Conservation (phyloP, 2,113 vertebrate species). For the Salvelinus fontinalis region DNA sequence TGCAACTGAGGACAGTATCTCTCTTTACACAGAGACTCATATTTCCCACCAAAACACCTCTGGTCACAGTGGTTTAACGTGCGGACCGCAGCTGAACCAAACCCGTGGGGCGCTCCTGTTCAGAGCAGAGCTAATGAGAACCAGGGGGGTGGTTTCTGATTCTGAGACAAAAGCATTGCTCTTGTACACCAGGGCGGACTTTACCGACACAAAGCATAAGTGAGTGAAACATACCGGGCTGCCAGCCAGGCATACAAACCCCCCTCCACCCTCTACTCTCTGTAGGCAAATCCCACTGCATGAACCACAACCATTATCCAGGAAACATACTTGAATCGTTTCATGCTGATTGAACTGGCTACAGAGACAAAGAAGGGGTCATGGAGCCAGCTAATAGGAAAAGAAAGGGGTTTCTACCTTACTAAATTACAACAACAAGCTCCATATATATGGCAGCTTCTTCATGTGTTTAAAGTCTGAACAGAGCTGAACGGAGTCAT, state of each 20-base stretch:
- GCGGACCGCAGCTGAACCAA: background rate
- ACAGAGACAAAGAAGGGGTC: conserved; percentile 28
- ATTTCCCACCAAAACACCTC: conserved; percentile 1
- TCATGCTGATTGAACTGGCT: conserved; percentile 23
- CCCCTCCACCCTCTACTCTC: background rate
- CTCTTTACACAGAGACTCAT: background rate
- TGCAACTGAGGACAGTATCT: background rate
- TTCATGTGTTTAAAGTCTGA: no score
- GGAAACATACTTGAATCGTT: conserved; percentile 13
- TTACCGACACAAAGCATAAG: conserved; percentile 24
- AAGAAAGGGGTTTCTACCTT: conserved; percentile 22
- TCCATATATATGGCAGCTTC: background rate
- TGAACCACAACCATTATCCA: conserved; percentile 14
- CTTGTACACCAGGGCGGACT: conserved; percentile 16
- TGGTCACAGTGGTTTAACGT: conserved; percentile 6
- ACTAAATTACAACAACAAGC: conserved; percentile 40
- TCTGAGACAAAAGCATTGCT: conserved; percentile 19
- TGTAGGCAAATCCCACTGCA: conserved; percentile 30
- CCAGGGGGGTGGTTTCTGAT: conserved; percentile 4
- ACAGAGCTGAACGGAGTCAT: conserved; percentile 33
- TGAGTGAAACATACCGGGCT: conserved; percentile 13
- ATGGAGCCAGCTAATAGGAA: conserved; percentile 37
- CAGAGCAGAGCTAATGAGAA: background rate
- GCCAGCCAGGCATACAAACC: conserved; percentile 14
- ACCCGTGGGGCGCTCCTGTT: background rate